phyloP scores from a whole-genome alignment of 2,888 invertebrate genomes.

The Plusia festucae region DNA sequence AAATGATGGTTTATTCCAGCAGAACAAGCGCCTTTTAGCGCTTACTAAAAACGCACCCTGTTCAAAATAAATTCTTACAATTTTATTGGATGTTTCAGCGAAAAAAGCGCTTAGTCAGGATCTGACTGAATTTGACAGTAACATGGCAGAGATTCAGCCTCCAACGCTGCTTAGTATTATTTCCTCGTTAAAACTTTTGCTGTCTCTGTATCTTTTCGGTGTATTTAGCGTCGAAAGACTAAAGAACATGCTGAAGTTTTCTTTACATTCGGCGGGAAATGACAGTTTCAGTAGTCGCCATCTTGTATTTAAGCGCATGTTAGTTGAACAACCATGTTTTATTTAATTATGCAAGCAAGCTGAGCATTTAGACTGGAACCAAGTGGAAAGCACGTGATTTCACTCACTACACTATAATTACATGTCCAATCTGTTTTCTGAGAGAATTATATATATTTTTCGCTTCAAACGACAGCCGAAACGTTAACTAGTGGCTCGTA shows the following conservation, averaged over 20 bases:
- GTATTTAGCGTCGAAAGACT: too few species aligned
- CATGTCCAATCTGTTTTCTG: not conserved
- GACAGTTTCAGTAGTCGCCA: not conserved
- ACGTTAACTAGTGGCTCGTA: too few species aligned
- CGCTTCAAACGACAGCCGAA: not conserved
- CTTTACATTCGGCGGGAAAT: not conserved
- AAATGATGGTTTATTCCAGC: not conserved
- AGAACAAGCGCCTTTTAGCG: not conserved
- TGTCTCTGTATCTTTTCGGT: too few species aligned
- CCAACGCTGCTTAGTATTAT: too few species aligned
- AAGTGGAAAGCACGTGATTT: constrained; percentile 43
- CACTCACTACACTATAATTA: constrained; percentile 33
- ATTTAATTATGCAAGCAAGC: constrained; percentile 49
- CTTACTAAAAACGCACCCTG: not conserved
- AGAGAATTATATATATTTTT: not conserved
- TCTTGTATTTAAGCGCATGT: not conserved
- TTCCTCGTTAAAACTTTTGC: too few species aligned
- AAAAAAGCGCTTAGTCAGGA: too few species aligned
- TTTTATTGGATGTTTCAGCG: too few species aligned
- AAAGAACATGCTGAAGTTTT: too few species aligned
- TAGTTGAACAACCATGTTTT: constrained; percentile 6
- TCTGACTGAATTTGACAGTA: too few species aligned
- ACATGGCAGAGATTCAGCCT: too few species aligned
- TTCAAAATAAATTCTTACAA: too few species aligned
- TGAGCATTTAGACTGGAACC: constrained; percentile 54